Base-by-base conservation (phyloP, 2,888 invertebrate species). In the Pammene fasciana region DNA sequence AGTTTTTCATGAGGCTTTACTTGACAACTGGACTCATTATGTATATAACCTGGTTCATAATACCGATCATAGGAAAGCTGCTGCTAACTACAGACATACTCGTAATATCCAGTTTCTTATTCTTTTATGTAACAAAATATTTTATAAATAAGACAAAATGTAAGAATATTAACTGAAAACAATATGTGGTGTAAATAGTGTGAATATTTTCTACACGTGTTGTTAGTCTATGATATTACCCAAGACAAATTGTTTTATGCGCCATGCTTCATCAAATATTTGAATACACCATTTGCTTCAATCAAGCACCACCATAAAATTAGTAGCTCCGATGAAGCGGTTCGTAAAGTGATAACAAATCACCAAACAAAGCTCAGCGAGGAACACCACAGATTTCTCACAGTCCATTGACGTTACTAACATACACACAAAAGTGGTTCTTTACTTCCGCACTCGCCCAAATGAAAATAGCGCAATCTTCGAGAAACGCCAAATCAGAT, bases 341-440 rank as follows among this genome's bases (percentile, higher is more conserved):
- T 75, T 74, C 74, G 75, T 77, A 75, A 78, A 76, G 79, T 78
- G 77, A 61, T 71, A 79, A 76, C 78, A 81, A 85, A 82, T 80
- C 81, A 78, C 79, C 76, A 81, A 76, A 76, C 71, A 75, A 74
- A 75, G 74, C 82, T 83, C 82, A 79, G 79, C 79, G 77, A 74
- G 77, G 79, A 81, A 75, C 80, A 80, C 78, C 81, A 80, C 78
- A 76, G 77, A 80, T 79, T 64, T 84, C 81, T 83, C 83, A 81
- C 80, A 81, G 79, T 71, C 74, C 71, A 77, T 75, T 71, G 73
- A 73, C 65, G 72, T 72, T 74, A 77, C 78, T 79, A 80, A 78
- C 79, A 81, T 79, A 79, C 73, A 77, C 74, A 66, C 65, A 72
- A 75, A 86, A 80, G 79, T 82, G 71, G 85, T 74, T 68, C 83